These are phyloP conservation scores for Pasiphila rectangulata DNA, from an alignment of 2,888 invertebrate genomes.

Conservation along the genomic window DNA sequence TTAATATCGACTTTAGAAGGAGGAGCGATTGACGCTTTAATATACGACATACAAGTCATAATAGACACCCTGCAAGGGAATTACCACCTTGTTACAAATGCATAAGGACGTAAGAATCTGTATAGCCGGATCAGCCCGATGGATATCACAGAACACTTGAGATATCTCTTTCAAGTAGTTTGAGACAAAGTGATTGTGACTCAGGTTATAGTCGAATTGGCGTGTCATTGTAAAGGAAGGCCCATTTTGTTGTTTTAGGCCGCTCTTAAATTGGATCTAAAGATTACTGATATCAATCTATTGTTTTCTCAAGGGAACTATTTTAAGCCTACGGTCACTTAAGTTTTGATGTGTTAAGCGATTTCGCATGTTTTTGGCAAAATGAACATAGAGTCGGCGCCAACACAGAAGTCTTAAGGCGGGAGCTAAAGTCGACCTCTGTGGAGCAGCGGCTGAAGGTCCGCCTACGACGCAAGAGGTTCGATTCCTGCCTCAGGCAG, in stretches of 20 bases:
- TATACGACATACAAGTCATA: conserved; percentile 47
- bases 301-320: conserved; percentile 13
- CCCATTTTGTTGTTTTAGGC: conserved; percentile 35
- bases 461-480: too few relatives aligned
- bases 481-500: too few relatives aligned
- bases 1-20: conserved; percentile 64
- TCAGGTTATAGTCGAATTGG: conserved; percentile 59
- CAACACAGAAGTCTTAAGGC: too few relatives aligned
- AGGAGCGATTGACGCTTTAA: conserved; percentile 77
- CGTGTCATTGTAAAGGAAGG: conserved; percentile 55
- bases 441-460: too few relatives aligned
- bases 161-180: conserved; percentile 57
- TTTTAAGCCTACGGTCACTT: neutral
- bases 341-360: neutral
- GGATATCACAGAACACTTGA: conserved; percentile 59
- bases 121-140: conserved; percentile 51
- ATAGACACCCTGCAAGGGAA: conserved; percentile 17
- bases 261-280: conserved; percentile 26
- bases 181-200: conserved; percentile 74
- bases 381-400: too few relatives aligned
- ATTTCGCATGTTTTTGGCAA: too few relatives aligned
- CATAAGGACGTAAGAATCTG: conserved; percentile 24
- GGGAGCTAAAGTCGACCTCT: too few relatives aligned
- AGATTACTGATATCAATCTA: conserved; percentile 7
- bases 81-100: conserved; percentile 26